Evolutionary conservation across 2,797 vertebrate genomes (phyloP), one percentile per base, ranked within the genome.

Genomic region (Catamblyrhynchus diadema): DNA sequence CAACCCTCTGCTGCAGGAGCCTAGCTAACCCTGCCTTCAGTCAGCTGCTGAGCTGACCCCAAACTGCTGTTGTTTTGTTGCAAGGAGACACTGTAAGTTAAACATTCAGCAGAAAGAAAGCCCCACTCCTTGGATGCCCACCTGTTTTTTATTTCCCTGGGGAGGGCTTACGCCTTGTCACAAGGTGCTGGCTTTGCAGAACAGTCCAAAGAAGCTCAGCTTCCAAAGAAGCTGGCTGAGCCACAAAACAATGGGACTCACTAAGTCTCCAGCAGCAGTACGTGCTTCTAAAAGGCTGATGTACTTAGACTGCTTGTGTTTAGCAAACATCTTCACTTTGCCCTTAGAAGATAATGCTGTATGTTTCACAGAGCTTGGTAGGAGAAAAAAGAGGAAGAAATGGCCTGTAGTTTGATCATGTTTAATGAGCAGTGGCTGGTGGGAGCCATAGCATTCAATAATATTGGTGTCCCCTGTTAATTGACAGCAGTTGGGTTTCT

Each of bases 131-230:
- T 57, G 32, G 78, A 70, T 91, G 59, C 57, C 91, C 88, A 91
- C 78, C 90, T 94, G 94, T 5, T 88, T 95, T 93, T 90, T 81
- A 90, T 96, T 96, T 96, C 61, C 20, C 42, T 28, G 50, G 25
- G 27, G 75, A 81, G 21, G 61, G 19, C 30, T 71, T 90, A 12
- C 0, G 9, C 11, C 3, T 74, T 47, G 25, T 93, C 59, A 27
- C 19, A 21, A 50, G 62, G 42, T 2, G 5, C 81, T 83, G 3
- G 6, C 84, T 97, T 93, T 91, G 81, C 91, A 92, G 84, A 96
- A 20, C 83, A 89, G 45, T 59, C 61, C 4, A 0, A 12, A 57
- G 33, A 57, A 57, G 23, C 23, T 57, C 56, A 25, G 56, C 33
- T 60, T 84, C 83, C 51, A 50, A 78, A 90, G 81, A 60, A 88